Percentiles rank a stretch among this genome's conserved stretches.
phyloP scores from a whole-genome alignment of 1,140 invertebrate species.

The Brachionus sp. region DNA sequence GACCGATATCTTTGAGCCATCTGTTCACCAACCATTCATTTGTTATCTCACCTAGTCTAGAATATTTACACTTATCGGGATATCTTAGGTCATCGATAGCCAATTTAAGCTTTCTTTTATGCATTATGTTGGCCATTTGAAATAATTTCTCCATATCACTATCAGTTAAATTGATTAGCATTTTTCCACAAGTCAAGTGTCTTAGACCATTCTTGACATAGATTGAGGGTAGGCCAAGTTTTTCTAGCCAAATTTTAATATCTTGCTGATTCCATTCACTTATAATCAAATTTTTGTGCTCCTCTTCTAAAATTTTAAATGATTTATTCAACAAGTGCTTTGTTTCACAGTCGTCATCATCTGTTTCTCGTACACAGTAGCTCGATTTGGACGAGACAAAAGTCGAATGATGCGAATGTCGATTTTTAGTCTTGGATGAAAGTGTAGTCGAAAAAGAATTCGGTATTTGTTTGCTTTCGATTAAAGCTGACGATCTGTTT shows the following conservation, averaged over 20 bases:
- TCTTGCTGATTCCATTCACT: neutral
- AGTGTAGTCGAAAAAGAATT: neutral
- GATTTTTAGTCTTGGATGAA: neutral
- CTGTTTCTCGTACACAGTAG: constrained; percentile 6
- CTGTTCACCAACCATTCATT: constrained; percentile 21
- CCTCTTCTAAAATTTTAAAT: neutral
- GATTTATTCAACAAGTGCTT: constrained; percentile 18
- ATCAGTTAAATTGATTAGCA: constrained; percentile 13
- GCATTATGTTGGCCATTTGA: constrained; percentile 21
- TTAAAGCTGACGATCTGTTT: neutral
- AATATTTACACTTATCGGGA: constrained; percentile 41
- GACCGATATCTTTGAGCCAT: constrained; percentile 31
- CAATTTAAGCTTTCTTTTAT: constrained; percentile 22
- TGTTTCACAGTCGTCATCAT: neutral
- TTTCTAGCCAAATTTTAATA: constrained; percentile 32
- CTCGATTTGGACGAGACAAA: constrained; percentile 17
- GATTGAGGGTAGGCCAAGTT: neutral
- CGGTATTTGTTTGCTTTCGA: neutral
- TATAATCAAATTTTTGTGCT: neutral
- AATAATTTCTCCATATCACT: constrained; percentile 27
- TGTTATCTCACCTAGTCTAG: constrained; percentile 10
- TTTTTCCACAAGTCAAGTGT: constrained; percentile 13
- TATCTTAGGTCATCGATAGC: constrained; percentile 22
- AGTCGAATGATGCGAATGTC: neutral
- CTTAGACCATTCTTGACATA: constrained; percentile 20